Conservation (phyloP, 2,888 invertebrate species). For the Trachelus troglodyta region DNA sequence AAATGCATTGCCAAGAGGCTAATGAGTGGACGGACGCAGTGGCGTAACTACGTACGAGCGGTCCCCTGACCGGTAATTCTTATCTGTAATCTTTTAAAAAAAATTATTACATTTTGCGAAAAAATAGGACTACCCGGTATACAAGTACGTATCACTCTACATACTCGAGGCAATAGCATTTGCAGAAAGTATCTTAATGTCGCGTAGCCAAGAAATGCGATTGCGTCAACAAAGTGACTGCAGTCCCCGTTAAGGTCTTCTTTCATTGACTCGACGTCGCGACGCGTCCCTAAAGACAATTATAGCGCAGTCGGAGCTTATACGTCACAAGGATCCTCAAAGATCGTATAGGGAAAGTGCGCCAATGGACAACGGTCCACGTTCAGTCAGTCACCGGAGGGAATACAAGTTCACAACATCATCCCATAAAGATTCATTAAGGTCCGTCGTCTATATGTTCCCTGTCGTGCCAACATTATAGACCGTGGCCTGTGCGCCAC, state of each 20-base stretch:
- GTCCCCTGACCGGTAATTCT: background rate
- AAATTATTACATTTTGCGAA: background rate
- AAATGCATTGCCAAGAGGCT: slow-evolving; percentile 47
- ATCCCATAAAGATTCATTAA: slow-evolving; percentile 67
- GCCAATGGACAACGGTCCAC: slow-evolving; percentile 56
- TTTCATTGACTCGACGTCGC: background rate
- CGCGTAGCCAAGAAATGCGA: background rate
- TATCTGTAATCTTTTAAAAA: background rate
- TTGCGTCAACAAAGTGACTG: background rate
- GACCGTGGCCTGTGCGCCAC: slow-evolving; percentile 30
- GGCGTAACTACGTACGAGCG: slow-evolving; percentile 41
- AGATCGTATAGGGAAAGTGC: slow-evolving; percentile 33
- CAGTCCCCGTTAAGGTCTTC: background rate
- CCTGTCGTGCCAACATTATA: slow-evolving; percentile 62
- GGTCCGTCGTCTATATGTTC: slow-evolving; percentile 59
- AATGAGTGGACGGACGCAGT: slow-evolving; percentile 58
- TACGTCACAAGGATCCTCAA: slow-evolving; percentile 5
- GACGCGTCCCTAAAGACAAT: background rate
- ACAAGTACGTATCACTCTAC: background rate
- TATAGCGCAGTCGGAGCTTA: background rate
- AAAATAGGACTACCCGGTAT: background rate
- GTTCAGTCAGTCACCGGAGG: slow-evolving; percentile 65
- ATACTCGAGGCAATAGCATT: background rate
- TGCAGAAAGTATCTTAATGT: background rate
- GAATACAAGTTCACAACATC: slow-evolving; percentile 66